Percentiles rank a stretch among this genome's conserved stretches.
Conservation (phyloP, 1,140 invertebrate species). For the Saccostrea cuccullata region DNA sequence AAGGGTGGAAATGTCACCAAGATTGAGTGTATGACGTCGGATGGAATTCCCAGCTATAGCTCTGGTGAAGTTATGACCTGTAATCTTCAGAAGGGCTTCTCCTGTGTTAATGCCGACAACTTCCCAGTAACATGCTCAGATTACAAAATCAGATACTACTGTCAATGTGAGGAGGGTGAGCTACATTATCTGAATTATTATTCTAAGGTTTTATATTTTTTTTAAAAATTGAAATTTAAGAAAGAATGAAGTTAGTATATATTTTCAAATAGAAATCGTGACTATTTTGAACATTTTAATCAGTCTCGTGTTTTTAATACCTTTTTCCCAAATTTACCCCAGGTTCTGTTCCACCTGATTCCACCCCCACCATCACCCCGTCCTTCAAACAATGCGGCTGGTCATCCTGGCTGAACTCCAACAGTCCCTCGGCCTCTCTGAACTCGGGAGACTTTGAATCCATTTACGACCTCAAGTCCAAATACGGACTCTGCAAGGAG, state of each 20-base stretch:
- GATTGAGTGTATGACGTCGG: constrained; percentile 63
- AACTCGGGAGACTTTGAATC: constrained; percentile 76
- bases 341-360: neutral
- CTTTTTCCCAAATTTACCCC: no score
- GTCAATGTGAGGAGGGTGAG: constrained; percentile 69
- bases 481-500: constrained; percentile 80
- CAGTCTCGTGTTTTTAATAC: no score
- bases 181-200: neutral
- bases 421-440: constrained; percentile 54
- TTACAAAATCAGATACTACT: constrained; percentile 78
- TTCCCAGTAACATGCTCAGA: constrained; percentile 73
- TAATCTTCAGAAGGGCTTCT: constrained; percentile 59
- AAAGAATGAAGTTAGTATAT: no score
- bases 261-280: no score
- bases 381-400: constrained; percentile 60
- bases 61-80: constrained; percentile 59
- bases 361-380: constrained; percentile 20
- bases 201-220: no score
- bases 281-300: no score
- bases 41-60: constrained; percentile 56
- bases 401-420: constrained; percentile 74
- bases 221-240: no score
- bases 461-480: constrained; percentile 64
- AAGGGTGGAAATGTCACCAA: constrained; percentile 62
- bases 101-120: constrained; percentile 65